Base-by-base conservation (phyloP, 2,113 vertebrate species). In the Danionella cerebrum region DNA sequence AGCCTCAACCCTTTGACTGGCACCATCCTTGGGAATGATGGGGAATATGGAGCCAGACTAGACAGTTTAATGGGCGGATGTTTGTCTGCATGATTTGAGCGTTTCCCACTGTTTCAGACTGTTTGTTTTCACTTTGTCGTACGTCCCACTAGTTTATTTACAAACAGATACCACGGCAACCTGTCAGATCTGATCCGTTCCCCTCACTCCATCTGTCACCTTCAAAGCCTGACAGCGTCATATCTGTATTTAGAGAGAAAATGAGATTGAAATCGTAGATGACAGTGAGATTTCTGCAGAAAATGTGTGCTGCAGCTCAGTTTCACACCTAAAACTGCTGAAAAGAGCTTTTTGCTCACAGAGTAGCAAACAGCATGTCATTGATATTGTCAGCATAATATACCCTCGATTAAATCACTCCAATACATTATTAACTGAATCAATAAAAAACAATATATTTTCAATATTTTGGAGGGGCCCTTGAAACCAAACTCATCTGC, bases 171-270 rank as follows among this genome's bases (percentile, higher is more conserved):
- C 78, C 77, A 79, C 82, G 78, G 73, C 76, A 79, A 79, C 74
- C 53, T 71, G 65, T 73, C 69, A 67, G 31, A 58, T 59, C 69
- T 58, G 75, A 76, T 73, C 70, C 70, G 71, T 81, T 83, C 78
- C 80, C 73, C 71, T 48, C 71, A 79, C 74, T 80, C 79, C 72
- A 87, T 84, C 83, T 79, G 70, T 76, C 78, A 78, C 73, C 69
- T 80, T 81, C 78, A 84, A 72, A 79, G 63, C 60, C 66, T 47
- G 66, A 65, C 76, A 71, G 78, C 64, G 74, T 84, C 80, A 82
- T 50, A 68, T 62, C 16, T 51, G 66, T 13, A 60, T 67, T 16
- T 33, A 60, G 74, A 72, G 45, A 55, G 54, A 48, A 41, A 48
- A 77, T 69, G 71, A 69, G 76, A 73, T 52, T 54, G 70, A 75